A percentile compares a stretch with the other conserved stretches of the same genome.
These are phyloP conservation scores for Chrysochloris asiatica DNA, from an alignment of 2,113 vertebrate genomes.

Conservation along the genomic window DNA sequence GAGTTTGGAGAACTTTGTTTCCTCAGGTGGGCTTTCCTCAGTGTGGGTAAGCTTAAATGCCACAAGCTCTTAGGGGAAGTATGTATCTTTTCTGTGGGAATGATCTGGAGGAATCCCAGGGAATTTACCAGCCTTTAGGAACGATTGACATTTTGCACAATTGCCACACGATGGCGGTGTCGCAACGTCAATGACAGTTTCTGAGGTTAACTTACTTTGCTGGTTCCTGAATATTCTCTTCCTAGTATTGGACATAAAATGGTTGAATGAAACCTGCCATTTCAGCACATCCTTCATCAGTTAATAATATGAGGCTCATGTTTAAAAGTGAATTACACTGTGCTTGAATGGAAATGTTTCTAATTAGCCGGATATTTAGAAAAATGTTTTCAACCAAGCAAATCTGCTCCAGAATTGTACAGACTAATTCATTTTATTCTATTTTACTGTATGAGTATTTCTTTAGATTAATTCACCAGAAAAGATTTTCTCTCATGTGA, in stretches of 20 bases:
- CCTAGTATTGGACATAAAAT: not conserved
- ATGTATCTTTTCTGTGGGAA: not conserved
- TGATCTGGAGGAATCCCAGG: not conserved
- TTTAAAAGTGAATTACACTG: not conserved
- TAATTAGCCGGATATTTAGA: conserved; percentile 30
- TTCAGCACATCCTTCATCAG: conserved; percentile 12
- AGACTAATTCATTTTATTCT: not conserved
- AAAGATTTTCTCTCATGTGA: not conserved
- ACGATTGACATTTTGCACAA: not conserved
- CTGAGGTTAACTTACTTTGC: rapidly evolving
- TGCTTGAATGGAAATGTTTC: conserved; percentile 13
- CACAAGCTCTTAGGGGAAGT: not conserved
- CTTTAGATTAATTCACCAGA: conserved; percentile 35
- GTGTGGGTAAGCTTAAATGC: not conserved
- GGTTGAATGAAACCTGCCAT: not conserved
- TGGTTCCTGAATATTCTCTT: not conserved
- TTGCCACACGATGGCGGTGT: conserved; percentile 61
- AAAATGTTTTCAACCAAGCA: conserved; percentile 8
- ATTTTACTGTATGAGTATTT: not conserved
- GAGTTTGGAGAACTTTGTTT: not conserved
- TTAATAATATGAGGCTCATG: not conserved
- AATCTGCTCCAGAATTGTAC: not conserved
- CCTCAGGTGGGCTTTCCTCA: not conserved
- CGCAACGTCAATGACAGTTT: not conserved
- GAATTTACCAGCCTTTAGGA: not conserved